A percentile compares a stretch with the other conserved stretches of the same genome.
Evolutionary conservation across 2,113 vertebrate species (phyloP).

Genomic region (Apus apus): DNA sequence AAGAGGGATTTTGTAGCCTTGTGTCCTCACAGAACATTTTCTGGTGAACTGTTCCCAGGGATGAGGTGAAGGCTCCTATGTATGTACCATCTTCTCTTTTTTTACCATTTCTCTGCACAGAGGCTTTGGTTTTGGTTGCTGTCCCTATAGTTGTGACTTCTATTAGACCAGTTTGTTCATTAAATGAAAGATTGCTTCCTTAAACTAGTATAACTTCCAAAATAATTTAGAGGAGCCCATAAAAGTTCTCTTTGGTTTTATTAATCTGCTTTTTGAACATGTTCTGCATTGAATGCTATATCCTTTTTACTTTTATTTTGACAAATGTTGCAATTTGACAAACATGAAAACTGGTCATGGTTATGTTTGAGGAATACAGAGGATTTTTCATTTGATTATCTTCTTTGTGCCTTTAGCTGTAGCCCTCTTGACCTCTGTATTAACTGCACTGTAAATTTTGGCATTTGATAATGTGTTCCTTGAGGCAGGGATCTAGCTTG

Average conservation of each 20-base stretch:
- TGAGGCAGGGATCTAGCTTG: constrained; percentile 1
- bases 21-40: background rate
- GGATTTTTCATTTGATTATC: background rate
- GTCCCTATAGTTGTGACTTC: background rate
- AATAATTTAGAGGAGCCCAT: background rate
- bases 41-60: background rate
- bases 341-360: background rate
- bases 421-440: background rate
- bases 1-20: background rate
- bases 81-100: background rate
- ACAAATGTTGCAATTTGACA: background rate
- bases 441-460: constrained; percentile 5
- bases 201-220: background rate
- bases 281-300: background rate
- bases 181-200: background rate
- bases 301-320: background rate
- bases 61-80: background rate
- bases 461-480: background rate
- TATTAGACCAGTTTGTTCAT: background rate
- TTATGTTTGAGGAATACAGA: background rate
- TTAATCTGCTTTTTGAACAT: background rate
- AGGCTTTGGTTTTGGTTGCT: background rate
- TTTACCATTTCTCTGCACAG: background rate
- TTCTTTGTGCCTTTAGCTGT: background rate
- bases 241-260: background rate